Evolutionary conservation across 2,888 invertebrate species (phyloP).

Genomic region (Cenopis cana): DNA sequence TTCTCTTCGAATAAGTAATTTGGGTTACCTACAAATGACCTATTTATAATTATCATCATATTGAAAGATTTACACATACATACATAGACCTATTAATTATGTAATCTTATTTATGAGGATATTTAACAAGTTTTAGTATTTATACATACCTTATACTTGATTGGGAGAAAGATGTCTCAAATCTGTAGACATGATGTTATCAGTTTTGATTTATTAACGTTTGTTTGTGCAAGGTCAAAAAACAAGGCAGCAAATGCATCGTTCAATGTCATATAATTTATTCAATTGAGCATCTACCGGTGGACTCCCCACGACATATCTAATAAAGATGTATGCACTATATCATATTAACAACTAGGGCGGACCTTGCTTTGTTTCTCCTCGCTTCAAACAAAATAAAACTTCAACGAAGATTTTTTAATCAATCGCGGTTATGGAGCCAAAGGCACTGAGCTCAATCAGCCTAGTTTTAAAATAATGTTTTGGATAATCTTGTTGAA

Average conservation of each 20-base stretch:
- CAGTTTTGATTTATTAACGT: constrained; percentile 16
- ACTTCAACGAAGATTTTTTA: background rate
- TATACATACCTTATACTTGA: too few relatives aligned
- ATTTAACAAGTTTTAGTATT: too few relatives aligned
- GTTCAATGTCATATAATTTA: constrained; percentile 42
- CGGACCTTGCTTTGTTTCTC: background rate
- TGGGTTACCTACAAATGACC: too few relatives aligned
- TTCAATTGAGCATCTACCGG: constrained; percentile 38
- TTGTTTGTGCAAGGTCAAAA: constrained; percentile 35
- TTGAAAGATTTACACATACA: background rate
- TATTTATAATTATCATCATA: background rate
- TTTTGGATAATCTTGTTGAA: too few relatives aligned
- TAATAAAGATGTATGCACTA: background rate
- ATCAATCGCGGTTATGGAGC: background rate
- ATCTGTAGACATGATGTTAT: too few relatives aligned
- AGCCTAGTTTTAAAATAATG: background rate
- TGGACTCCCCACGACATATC: constrained; percentile 10
- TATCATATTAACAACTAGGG: constrained; percentile 1
- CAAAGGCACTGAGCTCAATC: background rate
- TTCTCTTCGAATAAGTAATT: too few relatives aligned
- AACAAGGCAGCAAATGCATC: constrained; percentile 35
- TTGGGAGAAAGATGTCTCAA: too few relatives aligned
- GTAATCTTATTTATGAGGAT: too few relatives aligned
- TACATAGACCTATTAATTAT: background rate
- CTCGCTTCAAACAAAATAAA: background rate